Percentiles rank a stretch among this genome's conserved stretches.
These are phyloP conservation scores for Hestina assimilis DNA, from an alignment of 1,140 invertebrate species.

Conservation along the genomic window DNA sequence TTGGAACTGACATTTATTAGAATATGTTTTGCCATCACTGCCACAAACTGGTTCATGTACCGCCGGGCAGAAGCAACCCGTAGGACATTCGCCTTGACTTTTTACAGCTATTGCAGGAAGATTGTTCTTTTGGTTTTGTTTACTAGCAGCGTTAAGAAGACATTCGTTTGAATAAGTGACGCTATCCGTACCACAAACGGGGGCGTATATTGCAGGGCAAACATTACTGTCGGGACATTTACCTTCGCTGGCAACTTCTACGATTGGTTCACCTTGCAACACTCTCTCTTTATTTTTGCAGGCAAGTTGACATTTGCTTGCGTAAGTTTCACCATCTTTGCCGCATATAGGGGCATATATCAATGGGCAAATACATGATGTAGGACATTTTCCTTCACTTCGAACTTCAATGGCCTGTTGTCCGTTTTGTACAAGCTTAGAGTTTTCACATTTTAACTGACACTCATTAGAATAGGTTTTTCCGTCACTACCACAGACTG, in stretches of 20 bases:
- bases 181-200: slow-evolving; percentile 22
- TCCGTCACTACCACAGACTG: slow-evolving; percentile 87
- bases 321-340: slow-evolving; percentile 24
- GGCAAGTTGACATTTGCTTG: slow-evolving; percentile 18
- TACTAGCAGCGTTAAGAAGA: too few relatives aligned
- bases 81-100: slow-evolving; percentile 26
- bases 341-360: slow-evolving; percentile 24
- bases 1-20: slow-evolving; percentile 25
- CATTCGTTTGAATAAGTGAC: slow-evolving; percentile 15
- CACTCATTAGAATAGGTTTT: too few relatives aligned
- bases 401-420: slow-evolving; percentile 3
- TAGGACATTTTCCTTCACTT: slow-evolving; percentile 20
- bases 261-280: slow-evolving; percentile 74
- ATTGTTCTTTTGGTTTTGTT: neutral
- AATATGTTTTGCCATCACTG: slow-evolving; percentile 29
- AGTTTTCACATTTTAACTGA: slow-evolving; percentile 27
- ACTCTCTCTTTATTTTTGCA: neutral
- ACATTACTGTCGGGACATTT: slow-evolving; percentile 22
- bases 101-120: neutral
- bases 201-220: slow-evolving; percentile 14
- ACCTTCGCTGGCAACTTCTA: slow-evolving; percentile 7
- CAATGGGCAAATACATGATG: slow-evolving; percentile 10
- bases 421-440: slow-evolving; percentile 7
- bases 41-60: slow-evolving; percentile 32
- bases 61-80: slow-evolving; percentile 1